Base-by-base conservation (phyloP, 2,888 invertebrate genomes). In the Ophion ellenae region DNA sequence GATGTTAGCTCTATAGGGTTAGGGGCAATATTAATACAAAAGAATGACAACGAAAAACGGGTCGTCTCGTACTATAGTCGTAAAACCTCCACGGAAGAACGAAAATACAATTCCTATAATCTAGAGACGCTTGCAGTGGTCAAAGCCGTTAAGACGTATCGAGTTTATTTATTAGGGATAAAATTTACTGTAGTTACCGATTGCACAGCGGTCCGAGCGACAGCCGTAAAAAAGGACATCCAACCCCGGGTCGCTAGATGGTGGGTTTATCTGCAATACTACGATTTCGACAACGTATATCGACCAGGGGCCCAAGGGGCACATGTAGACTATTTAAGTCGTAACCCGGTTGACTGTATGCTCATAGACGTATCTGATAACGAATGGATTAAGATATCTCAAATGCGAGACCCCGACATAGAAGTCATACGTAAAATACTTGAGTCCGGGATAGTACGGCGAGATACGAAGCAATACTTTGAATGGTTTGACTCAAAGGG, bases 1-100 rank as follows among this genome's bases (percentile, higher is more conserved):
- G 93, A 94, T 74, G 93, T 93, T 0, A 91, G 91, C 36, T 87
- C 90, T 20, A 20, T 86, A 0, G 93, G 93, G 0, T 86, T 88
- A 86, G 92, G 76, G 5, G 93, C 91, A 0, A 91, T 94, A 5
- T 45, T 94, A 0, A 73, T 93, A 67, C 93, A 94, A 79, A 61
- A 82, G 0, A 71, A 87, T 4, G 64, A 47, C 4, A 79, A 89
- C 7, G 83, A 81, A 36, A 6, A 28, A 9, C 82, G 78, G 2
- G 81, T 81, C 1, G 81, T 87, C 3, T 59, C 83, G 3, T 87
- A 86, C 24, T 83, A 82, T 4, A 85, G 87, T 78, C 69, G 87
- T 2, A 87, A 84, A 63, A 87, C 86, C 0, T 64, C 87, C 0
- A 14, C 57, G 0, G 67, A 20, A 11, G 86, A 89, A 74, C 7